phyloP scores from a whole-genome alignment of 2,888 invertebrate genomes.

The Troilus luridus region DNA sequence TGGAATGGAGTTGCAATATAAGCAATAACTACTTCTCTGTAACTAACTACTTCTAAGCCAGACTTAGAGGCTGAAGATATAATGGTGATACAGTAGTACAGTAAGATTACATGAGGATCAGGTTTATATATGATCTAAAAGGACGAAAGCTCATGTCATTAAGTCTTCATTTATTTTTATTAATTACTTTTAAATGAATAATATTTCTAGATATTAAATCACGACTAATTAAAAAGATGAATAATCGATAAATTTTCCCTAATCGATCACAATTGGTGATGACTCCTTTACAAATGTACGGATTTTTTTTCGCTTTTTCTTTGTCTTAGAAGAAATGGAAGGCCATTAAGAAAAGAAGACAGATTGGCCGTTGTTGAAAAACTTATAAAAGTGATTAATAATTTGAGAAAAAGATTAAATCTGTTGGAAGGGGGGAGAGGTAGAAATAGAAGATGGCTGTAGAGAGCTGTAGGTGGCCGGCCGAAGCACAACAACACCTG shows the following conservation, averaged over 20 bases:
- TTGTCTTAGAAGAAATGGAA: not conserved
- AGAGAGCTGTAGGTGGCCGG: not conserved
- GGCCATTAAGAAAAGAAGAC: conserved; percentile 23
- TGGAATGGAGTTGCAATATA: too few relatives aligned
- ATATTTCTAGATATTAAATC: too few relatives aligned
- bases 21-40: too few relatives aligned
- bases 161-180: too few relatives aligned
- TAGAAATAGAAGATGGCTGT: too few relatives aligned
- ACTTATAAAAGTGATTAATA: conserved; percentile 38
- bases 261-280: not conserved
- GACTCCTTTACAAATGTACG: not conserved
- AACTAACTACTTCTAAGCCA: too few relatives aligned
- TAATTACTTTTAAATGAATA: too few relatives aligned
- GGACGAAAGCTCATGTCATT: too few relatives aligned
- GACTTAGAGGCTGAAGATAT: too few relatives aligned
- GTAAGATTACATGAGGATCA: too few relatives aligned
- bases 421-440: not conserved
- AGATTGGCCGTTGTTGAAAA: conserved; percentile 10
- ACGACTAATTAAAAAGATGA: not conserved
- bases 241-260: not conserved
- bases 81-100: too few relatives aligned
- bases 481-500: not conserved
- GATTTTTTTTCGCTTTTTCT: not conserved
- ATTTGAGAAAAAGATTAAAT: conserved; percentile 19
- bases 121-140: too few relatives aligned